Evolutionary conservation across 2,113 vertebrate genomes (phyloP).

Genomic region (Condylura cristata): DNA sequence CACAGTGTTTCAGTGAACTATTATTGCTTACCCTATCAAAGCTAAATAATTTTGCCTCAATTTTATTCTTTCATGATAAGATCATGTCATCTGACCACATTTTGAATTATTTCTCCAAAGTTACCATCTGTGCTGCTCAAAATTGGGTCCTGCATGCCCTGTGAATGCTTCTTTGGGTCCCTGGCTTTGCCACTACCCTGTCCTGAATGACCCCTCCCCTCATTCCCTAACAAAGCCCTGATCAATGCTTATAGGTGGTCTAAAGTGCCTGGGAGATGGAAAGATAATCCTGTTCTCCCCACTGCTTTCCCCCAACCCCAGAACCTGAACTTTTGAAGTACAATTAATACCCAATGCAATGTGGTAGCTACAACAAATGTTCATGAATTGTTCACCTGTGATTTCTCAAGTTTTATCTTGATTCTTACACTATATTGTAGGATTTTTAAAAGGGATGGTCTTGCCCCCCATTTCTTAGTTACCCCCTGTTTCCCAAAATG

Average conservation of each 20-base stretch:
- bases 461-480: constrained; percentile 28
- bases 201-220: not conserved
- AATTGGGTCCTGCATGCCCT: not conserved
- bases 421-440: not conserved
- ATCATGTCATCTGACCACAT: not conserved
- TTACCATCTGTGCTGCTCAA: not conserved
- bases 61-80: constrained; percentile 4
- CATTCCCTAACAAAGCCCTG: not conserved
- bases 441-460: not conserved
- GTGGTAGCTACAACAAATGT: not conserved
- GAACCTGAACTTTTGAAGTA: not conserved
- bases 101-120: not conserved
- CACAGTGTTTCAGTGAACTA: not conserved
- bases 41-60: constrained; percentile 8
- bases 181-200: not conserved
- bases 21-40: not conserved
- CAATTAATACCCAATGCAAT: not conserved
- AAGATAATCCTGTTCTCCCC: not conserved
- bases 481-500: not conserved
- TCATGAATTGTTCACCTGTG: constrained; percentile 1
- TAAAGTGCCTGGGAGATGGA: not conserved
- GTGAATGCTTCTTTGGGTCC: not conserved
- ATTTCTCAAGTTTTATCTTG: not conserved
- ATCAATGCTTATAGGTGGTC: not conserved
- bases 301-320: not conserved